Percentiles rank a stretch among this genome's conserved stretches.
phyloP scores from a whole-genome alignment of 1,140 invertebrate genomes.

The Aplysia californica region DNA sequence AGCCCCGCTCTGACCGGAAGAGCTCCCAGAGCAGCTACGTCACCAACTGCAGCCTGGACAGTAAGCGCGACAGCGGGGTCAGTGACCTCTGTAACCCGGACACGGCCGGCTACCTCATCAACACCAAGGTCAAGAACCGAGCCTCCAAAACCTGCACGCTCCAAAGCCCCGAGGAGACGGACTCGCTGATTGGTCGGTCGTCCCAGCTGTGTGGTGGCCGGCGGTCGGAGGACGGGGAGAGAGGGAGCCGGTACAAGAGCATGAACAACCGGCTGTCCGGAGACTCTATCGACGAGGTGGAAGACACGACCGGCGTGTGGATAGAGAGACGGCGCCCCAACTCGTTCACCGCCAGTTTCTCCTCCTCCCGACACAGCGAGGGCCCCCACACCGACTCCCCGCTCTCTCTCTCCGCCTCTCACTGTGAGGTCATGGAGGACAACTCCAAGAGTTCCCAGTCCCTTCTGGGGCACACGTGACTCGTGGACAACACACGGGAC shows the following conservation, averaged over 20 bases:
- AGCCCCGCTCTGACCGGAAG: slow-evolving; percentile 1
- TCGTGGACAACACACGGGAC: too few species aligned
- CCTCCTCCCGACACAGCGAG: too few species aligned
- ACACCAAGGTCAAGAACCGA: not conserved
- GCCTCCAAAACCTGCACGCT: not conserved
- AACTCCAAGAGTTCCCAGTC: too few species aligned
- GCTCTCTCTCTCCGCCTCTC: too few species aligned
- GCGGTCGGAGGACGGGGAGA: not conserved
- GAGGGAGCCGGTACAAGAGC: not conserved
- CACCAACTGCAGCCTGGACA: not conserved
- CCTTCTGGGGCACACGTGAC: too few species aligned
- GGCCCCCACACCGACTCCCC: too few species aligned
- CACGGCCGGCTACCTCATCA: too few species aligned
- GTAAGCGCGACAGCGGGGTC: slow-evolving; percentile 13
- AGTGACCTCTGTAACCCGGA: slow-evolving; percentile 9
- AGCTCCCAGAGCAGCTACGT: slow-evolving; percentile 1
- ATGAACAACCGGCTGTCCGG: not conserved
- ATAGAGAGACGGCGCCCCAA: too few species aligned
- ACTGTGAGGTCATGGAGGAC: too few species aligned
- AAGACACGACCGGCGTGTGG: too few species aligned
- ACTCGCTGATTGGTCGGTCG: not conserved
- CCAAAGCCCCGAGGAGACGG: not conserved
- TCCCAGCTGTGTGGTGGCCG: not conserved
- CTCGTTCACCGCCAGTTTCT: too few species aligned
- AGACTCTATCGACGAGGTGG: slow-evolving; percentile 2